phyloP scores from a whole-genome alignment of 2,113 vertebrate species.

The Anas platyrhynchos region DNA sequence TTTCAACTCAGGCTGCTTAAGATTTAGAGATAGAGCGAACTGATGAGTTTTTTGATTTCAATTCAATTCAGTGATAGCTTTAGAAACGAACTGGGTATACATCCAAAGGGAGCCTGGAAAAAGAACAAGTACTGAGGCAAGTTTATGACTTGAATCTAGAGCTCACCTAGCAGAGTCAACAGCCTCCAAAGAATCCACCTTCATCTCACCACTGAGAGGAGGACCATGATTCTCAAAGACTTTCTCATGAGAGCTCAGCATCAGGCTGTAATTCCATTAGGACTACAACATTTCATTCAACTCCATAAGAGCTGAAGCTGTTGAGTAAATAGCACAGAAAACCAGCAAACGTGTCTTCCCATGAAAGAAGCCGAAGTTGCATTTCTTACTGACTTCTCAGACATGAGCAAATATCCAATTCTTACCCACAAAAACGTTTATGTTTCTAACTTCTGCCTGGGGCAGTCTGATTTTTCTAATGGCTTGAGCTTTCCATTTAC shows the following conservation, averaged over 20 bases:
- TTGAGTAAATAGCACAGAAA: not conserved
- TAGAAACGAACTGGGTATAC: not conserved
- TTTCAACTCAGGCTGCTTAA: fast-evolving
- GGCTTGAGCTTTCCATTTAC: not conserved
- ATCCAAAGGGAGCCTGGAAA: not conserved
- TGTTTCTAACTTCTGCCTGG: not conserved
- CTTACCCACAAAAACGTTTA: not conserved
- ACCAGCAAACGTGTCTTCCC: not conserved
- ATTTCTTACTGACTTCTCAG: not conserved
- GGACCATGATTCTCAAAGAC: not conserved
- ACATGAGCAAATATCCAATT: not conserved
- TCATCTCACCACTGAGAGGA: not conserved
- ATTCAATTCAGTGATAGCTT: not conserved
- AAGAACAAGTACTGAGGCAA: not conserved
- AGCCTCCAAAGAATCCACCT: not conserved
- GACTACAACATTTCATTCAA: not conserved
- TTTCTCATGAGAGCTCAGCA: not conserved
- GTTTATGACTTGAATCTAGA: not conserved
- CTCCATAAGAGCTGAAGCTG: not conserved
- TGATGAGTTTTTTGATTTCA: not conserved
- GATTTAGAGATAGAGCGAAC: not conserved
- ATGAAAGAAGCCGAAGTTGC: not conserved
- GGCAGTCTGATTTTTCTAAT: not conserved
- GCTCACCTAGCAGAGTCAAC: not conserved
- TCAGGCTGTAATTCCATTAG: not conserved